Base-by-base conservation (phyloP, 1,140 invertebrate genomes). In the Neodiprion virginianus region DNA sequence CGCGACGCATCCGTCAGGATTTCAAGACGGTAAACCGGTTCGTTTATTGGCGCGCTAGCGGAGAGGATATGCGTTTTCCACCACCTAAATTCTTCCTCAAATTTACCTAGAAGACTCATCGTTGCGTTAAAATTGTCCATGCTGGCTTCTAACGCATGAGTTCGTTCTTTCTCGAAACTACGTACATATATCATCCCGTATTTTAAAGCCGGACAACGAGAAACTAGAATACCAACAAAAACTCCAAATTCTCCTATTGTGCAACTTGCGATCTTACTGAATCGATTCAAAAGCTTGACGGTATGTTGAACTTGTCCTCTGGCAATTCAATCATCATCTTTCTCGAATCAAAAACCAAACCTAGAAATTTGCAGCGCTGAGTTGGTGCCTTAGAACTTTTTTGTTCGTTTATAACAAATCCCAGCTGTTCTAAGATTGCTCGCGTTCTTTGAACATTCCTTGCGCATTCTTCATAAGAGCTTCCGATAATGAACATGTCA, bases 401-500 rank as follows among this genome's bases (percentile, higher is more conserved):
- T 1, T 11, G 1, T 14, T 10, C n/a, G 50, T 53, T 53, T 53
- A 53, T 53, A 53, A 53, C 50, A n/a, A 53, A 53, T 14, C 50
- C 50, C n/a, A 53, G n/a, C 10, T 10, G n/a, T 14, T 53, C 50
- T 53, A 53, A n/a, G 50, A 53, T 10, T 1, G 1, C 10, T 1
- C 50, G 10, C n/a, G 50, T 71, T 40, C 12, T 7, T 8, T 71
- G 1, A 9, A 67, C 11, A 65, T 71, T 76, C 23, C 71, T 21
- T 67, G 21, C 17, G 21, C 75, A 76, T n/a, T 53, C n/a, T 2
- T 48, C 47, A 11, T 9, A n/a, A 8, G 74, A 68, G 12, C 53
- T 49, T 12, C 23, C 71, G 9, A 73, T 53, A 17, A 75, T 12
- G 2, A 75, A 61, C 23, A 75, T 49, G 48, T 75, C 70, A 47